Base-by-base conservation (phyloP, 1,140 invertebrate genomes). In the Drosophila kanapiae region DNA sequence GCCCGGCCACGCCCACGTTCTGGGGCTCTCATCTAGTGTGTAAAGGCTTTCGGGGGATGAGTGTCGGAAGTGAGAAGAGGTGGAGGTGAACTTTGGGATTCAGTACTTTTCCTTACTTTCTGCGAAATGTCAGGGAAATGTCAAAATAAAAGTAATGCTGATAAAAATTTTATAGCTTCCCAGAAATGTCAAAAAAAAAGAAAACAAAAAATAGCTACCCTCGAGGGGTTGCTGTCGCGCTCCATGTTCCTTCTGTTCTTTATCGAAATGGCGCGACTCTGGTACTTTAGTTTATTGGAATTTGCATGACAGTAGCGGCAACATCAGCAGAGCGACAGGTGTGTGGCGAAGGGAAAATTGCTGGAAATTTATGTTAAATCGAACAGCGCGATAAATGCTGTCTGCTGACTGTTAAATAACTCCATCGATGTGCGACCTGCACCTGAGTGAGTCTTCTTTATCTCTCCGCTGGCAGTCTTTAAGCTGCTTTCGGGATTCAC, bases 121-220 rank as follows among this genome's bases (percentile, higher is more conserved):
- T 87, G 75, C 54, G 60, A 85, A 90, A 90, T 90, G 85, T 90
- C 85, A 90, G 78, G 79, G 51, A 88, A 91, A 90, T 90, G 85
- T 90, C 85, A 91, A 90, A 90, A 90, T 90, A 90, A 90, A 90
- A 90, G 85, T 90, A 90, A 90, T 86, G 85, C 82, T 90, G 85
- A 90, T 90, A 90, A 90, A 90, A 91, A 80, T 90, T 90, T 90
- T 90, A 90, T 90, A 91, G 86, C 85, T 82, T 91, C 78, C 82
- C 81, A 90, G 82, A 91, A 81, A 85, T 90, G 82, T 72, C 60
- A 42, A 59, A 78, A 45, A 65, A 78, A 71, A 48, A 58, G 67
- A 72, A 69, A 68, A 33, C 54, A 68, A 71, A 71, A 67, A 38
- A 48, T 72, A 72, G 42, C n/a, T 38, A 47, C 37, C 68, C 69